Evolutionary conservation across 1,140 invertebrate genomes (phyloP), one percentile per base, ranked within the genome.

Genomic region (Drosophila triauraria): DNA sequence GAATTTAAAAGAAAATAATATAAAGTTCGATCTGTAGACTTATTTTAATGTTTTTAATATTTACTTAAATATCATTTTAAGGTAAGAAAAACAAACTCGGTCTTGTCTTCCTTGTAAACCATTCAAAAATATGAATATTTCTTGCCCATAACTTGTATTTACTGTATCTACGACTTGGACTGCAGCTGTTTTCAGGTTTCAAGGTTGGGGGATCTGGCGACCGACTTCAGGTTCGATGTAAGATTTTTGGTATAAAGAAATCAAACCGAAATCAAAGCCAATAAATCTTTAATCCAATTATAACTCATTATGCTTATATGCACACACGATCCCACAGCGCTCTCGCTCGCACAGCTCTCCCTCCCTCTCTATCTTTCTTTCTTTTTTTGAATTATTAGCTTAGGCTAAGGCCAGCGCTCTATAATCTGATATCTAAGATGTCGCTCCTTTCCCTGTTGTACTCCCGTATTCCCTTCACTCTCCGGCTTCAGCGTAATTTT

Each of bases 201-300:
- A n/a, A 51, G 27, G 13, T 20, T 27, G 15, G 59, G 59, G 30
- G 32, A 6, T 12, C 1, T 35, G 44, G 17, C 6, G 20, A 30
- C 35, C 35, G n/a, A 15, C 51, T 59, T 54, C 48, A 54, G 56
- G 15, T 57, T 57, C 59, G 64, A 47, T 82, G 83, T 79, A 87
- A 77, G 72, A 67, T 25, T 61, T 54, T 23, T 53, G 47, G 43
- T 68, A 70, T 77, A 50, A 80, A 71, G 78, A 74, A 76, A 80
- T 83, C 78, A 68, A 80, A 75, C 69, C 68, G 62, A 78, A 71
- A 77, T 80, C 78, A 64, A 90, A 82, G 58, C 74, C 82, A 67
- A 88, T 90, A 88, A 88, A 90, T 88, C 85, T 90, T 81, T 88
- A 88, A 88, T 88, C 85, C 85, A 88, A 88, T 88, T 88, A 90